Evolutionary conservation across 2,888 invertebrate species (phyloP), one percentile per base, ranked within the genome.

Genomic region (Brachycybe producta): DNA sequence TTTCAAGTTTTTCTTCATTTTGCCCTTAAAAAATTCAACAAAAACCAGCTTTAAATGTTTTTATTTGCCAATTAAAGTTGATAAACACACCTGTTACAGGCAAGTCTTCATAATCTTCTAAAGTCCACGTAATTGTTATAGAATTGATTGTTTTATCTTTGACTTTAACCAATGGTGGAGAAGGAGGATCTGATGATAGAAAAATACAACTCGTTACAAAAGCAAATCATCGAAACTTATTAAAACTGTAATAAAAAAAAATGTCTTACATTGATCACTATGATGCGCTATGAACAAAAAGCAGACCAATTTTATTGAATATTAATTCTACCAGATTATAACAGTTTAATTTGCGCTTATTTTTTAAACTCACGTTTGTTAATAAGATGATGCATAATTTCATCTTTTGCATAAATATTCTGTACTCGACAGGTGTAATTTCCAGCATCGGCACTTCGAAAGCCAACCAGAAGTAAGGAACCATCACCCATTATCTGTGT

Each of bases 401-500:
- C 79, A 65, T 87, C 87, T 60, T 79, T 79, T 21, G 87, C 87
- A 68, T 82, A 82, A 48, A 79, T 73, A 70, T 88, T 88, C 62
- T 81, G 81, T 2, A 84, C 86, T 45, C 79, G 71, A 65, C 90
- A 90, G 23, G 81, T 80, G 69, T 88, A 90, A 41, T 84, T 76
- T 0, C 86, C 88, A 15, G 87, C 86, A 61, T 88, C 87, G 58
- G 57, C 53, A 5, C 60, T 60, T 23, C 57, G 51, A 4, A 64
- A 59, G 30, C 17, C 60, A 55, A 17, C 59, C 51, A 54, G 64
- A 55, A 54, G 57, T 28, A 70, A 58, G 7, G 66, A 63, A 21
- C 68, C 67, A 57, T 68, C 67, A 7, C 60, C 51, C 23, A 63
- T 52, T 15, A 65, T 56, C 43, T 38, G 61, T 48, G 45, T 53